These are phyloP conservation scores for Eutolmus rufibarbis DNA, from an alignment of 2,888 invertebrate genomes.

Conservation along the genomic window DNA sequence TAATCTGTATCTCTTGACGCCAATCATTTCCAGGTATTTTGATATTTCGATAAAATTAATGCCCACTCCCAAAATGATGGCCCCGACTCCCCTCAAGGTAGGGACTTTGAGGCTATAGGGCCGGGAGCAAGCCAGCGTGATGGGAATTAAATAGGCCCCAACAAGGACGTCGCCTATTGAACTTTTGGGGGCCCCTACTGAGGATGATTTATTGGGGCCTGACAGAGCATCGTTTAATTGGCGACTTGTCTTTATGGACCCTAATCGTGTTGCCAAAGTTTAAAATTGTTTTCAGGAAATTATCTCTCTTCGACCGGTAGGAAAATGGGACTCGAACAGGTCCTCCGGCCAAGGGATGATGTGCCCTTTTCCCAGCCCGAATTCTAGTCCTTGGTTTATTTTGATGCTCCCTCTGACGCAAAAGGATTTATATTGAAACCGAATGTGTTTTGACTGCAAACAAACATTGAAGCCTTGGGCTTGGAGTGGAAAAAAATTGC, in stretches of 20 bases:
- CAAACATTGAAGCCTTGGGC: background rate
- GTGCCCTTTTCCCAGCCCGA: background rate
- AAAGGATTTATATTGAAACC: background rate
- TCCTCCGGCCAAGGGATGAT: background rate
- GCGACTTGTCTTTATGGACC: background rate
- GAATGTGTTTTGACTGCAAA: background rate
- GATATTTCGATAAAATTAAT: conserved; percentile 17
- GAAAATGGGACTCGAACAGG: background rate
- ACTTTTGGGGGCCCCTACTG: background rate
- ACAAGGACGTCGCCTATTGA: background rate
- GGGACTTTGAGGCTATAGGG: background rate
- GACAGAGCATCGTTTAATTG: background rate
- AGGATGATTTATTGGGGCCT: background rate
- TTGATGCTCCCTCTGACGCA: background rate
- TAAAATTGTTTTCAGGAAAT: background rate
- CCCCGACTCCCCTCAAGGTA: background rate
- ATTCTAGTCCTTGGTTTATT: background rate
- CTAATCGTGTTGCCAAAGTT: background rate
- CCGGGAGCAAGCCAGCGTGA: background rate
- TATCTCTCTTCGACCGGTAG: background rate
- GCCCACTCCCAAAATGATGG: background rate
- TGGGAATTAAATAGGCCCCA: background rate
- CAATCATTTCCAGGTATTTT: conserved; percentile 7
- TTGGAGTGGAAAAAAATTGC: background rate
- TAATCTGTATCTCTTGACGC: conserved; percentile 15